phyloP scores from a whole-genome alignment of 1,140 invertebrate species.

The Listronotus bonariensis region DNA sequence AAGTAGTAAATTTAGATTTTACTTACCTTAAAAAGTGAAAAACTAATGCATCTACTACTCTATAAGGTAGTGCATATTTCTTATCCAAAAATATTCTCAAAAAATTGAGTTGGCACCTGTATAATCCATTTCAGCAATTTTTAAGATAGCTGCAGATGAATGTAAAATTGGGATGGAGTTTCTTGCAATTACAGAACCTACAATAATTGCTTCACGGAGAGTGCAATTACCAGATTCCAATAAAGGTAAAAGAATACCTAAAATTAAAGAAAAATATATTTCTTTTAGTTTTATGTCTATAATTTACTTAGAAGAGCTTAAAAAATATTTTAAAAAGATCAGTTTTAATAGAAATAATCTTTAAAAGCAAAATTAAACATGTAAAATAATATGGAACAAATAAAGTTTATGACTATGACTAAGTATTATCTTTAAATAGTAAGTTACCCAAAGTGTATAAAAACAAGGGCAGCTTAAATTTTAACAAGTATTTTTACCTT shows the following conservation, averaged over 20 bases:
- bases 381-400: too few species aligned
- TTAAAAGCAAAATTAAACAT: too few species aligned
- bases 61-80: constrained; percentile 95
- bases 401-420: too few species aligned
- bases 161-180: constrained; percentile 96
- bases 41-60: constrained; percentile 94
- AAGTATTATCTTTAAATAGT: too few species aligned
- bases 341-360: too few species aligned
- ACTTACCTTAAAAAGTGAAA: constrained; percentile 87
- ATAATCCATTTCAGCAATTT: constrained; percentile 98
- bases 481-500: constrained; percentile 67
- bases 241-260: constrained; percentile 48
- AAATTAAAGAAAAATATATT: constrained; percentile 35
- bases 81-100: constrained; percentile 95
- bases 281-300: too few species aligned
- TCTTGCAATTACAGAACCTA: constrained; percentile 88
- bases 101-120: constrained; percentile 97
- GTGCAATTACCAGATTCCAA: constrained; percentile 85
- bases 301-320: too few species aligned
- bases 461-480: too few species aligned
- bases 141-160: constrained; percentile 91
- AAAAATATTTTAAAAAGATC: too few species aligned
- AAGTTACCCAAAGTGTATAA: too few species aligned
- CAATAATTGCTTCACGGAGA: constrained; percentile 91
- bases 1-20: too few species aligned